These are phyloP conservation scores for Chaenodraco wilsoni DNA, from an alignment of 2,797 vertebrate genomes.

Conservation along the genomic window DNA sequence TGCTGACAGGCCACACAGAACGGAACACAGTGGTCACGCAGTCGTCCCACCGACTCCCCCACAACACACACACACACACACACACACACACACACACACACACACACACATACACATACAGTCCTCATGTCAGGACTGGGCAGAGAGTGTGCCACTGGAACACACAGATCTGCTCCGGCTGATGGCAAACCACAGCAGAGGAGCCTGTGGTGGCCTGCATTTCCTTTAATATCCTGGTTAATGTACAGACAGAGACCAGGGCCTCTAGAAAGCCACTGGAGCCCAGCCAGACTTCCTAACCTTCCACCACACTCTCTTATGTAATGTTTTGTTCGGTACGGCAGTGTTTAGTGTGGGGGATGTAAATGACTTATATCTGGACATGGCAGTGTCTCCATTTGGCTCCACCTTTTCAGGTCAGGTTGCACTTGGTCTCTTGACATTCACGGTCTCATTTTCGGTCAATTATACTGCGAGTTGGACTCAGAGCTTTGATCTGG, in stretches of 20 bases:
- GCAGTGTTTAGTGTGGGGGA: slow-evolving; percentile 53
- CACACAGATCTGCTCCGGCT: slow-evolving; percentile 79
- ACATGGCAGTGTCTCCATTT: slow-evolving; percentile 39
- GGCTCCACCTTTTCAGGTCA: too few species aligned
- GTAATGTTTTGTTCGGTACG: slow-evolving; percentile 77
- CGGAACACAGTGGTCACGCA: slow-evolving; percentile 70
- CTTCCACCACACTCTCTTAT: slow-evolving; percentile 73
- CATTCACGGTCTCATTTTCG: slow-evolving; percentile 38
- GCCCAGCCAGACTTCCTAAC: slow-evolving; percentile 70
- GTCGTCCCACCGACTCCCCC: slow-evolving; percentile 63
- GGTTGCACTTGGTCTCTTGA: slow-evolving; percentile 1
- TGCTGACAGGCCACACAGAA: slow-evolving; percentile 76
- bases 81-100: too few species aligned
- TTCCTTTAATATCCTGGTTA: slow-evolving; percentile 86
- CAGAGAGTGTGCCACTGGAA: slow-evolving; percentile 75
- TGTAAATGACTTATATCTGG: slow-evolving; percentile 66
- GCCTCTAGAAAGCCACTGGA: slow-evolving; percentile 74
- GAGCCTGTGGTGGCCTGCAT: slow-evolving; percentile 80
- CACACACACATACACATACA: too few species aligned
- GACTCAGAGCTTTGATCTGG: slow-evolving; percentile 10
- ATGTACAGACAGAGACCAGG: slow-evolving; percentile 82
- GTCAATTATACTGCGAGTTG: slow-evolving; percentile 15
- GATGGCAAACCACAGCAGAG: slow-evolving; percentile 81
- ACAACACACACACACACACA: slow-evolving; percentile 51
- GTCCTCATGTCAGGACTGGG: slow-evolving; percentile 71